Evolutionary conservation across 2,797 vertebrate genomes (phyloP), one percentile per base, ranked within the genome.

Genomic region (Danionella dracula): DNA sequence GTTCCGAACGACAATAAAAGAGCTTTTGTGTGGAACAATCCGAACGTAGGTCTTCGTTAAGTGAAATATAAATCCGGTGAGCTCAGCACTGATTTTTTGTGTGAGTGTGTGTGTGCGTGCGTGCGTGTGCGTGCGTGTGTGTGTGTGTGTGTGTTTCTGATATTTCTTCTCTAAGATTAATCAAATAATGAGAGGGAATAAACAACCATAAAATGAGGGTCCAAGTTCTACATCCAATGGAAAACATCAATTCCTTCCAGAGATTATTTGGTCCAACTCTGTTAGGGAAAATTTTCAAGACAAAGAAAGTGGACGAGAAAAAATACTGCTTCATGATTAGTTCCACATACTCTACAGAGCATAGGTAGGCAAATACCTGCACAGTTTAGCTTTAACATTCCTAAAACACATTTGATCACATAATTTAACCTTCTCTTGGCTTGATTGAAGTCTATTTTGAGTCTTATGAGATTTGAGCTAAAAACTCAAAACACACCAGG

Each of bases 231-330:
- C 71, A 73, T 85, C 85, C 83, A 88, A 80, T 73, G 86, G 88
- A 89, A 89, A 89, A 88, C 82, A 75, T 83, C 48, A 68, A 78
- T 78, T 81, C 78, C 70, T 83, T 88, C 86, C 86, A 87, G 83
- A 70, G n/a, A n/a, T 63, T 56, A 71, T 76, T 61, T 68, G 54
- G 79, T 85, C 78, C 85, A 86, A 66, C 74, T 79, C 31, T 64
- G 72, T 62, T 54, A 68, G 57, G 46, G 57, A 70, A 65, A 62
- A 57, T 48, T 60, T 40, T 12, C 57, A 48, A 58, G 38, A 49
- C 19, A 41, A 66, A 67, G 45, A 20, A 54, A 67, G 65, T 38
- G 56, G 17, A 54, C 62, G 35, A 32, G 38, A 46, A 73, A 72
- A 65, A 70, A 69, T 58, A 59, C 56, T 68, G 73, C 67, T 76